Conservation (phyloP, 37 sponge, comb jelly and placozoan species). For the Eunapius fragilis region DNA sequence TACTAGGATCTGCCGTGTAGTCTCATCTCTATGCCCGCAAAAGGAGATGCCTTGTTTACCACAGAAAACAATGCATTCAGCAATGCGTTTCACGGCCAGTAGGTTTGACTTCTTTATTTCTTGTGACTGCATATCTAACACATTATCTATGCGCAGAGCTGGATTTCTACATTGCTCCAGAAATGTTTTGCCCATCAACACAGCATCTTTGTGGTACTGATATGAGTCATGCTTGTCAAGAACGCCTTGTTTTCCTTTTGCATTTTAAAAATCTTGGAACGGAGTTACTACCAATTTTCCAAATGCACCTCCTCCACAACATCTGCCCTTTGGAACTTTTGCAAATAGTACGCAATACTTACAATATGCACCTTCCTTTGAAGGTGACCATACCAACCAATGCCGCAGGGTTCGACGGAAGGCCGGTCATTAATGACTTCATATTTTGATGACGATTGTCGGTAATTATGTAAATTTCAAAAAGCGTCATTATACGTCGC, state of each 20-base stretch:
- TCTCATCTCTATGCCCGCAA: constrained; percentile 25
- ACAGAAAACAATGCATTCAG: neutral
- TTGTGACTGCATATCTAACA: neutral
- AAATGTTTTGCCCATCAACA: neutral
- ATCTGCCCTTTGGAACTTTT: neutral
- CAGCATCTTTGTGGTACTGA: neutral
- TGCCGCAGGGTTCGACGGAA: too few relatives aligned
- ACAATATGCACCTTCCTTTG: neutral
- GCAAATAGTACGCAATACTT: neutral
- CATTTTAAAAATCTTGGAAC: neutral
- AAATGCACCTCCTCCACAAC: neutral
- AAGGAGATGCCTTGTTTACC: neutral
- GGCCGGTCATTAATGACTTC: too few relatives aligned
- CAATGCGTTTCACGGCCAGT: neutral
- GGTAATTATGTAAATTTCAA: too few relatives aligned
- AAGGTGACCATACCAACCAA: neutral
- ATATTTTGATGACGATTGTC: too few relatives aligned
- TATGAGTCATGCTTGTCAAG: neutral
- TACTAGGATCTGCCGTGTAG: neutral
- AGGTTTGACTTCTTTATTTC: neutral
- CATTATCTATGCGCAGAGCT: neutral
- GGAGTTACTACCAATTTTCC: neutral
- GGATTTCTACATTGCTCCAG: neutral
- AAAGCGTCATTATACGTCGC: too few relatives aligned
- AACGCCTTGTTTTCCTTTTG: neutral